Base-by-base conservation (phyloP, 2,888 invertebrate genomes). In the Drosophila monieri region DNA sequence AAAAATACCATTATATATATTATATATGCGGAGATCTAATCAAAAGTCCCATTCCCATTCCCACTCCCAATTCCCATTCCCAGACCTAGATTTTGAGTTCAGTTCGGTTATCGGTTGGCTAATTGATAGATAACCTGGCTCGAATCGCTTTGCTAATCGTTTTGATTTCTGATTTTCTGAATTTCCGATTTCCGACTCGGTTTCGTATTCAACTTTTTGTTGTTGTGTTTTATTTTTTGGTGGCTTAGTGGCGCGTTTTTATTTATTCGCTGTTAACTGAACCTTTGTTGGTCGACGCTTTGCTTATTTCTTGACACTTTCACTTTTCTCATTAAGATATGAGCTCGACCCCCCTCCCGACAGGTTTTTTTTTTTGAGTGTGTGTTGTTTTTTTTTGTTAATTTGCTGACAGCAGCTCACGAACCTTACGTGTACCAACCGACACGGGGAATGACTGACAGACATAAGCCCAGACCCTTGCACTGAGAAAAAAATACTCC, bases 311-410 rank as follows among this genome's bases (percentile, higher is more conserved):
- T 83, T 83, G 88, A 83, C 81, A 83, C 81, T 83, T 83, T 83
- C 81, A 83, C 81, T 83, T 83, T 83, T 83, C 85, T 88, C 87
- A 83, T 83, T 88, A 86, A 86, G 87, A 88, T 84, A 86, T 84
- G 78, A 84, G 78, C 81, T 72, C 73, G 81, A 62, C 56, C 59
- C 46, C 47, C 61, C 41, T 12, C 1, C 10, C 65, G 73, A 65
- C 66, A 73, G 68, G 73, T 69, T 69, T 65, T 54, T 46, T 21
- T 18, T 18, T 43, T 48, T 5, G 35, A 35, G 21, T 21, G 18
- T 43, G 15, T 49, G 30, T 23, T 54, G 25, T 49, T 32, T 32
- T 55, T 32, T 35, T 8, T 30, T 14, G 18, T 60, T 47, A 37
- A 55, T 18, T 39, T 39, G 65, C 57, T 57, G 67, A 32, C 72